phyloP scores from a whole-genome alignment of 2,113 vertebrate genomes.

The Formicarius rufipectus region DNA sequence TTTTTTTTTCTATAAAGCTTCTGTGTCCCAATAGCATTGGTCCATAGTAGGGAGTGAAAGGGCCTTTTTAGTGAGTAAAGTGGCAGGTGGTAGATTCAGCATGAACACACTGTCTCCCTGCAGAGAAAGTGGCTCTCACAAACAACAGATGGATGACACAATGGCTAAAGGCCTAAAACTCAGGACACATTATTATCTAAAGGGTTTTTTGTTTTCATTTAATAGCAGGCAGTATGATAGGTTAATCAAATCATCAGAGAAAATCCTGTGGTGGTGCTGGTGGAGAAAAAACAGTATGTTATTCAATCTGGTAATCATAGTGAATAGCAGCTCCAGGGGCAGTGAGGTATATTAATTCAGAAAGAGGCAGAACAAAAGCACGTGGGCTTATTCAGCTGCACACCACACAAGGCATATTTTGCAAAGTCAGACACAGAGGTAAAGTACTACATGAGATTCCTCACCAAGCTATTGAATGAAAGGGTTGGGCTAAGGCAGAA shows the following conservation, averaged over 20 bases:
- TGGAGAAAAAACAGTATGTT: conserved; percentile 40
- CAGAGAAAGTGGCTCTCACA: conserved; percentile 31
- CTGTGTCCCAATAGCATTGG: conserved; percentile 11
- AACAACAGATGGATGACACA: conserved; percentile 53
- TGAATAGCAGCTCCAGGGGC: conserved; percentile 50
- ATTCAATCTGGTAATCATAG: conserved; percentile 55
- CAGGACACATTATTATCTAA: neutral
- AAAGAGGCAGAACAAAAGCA: neutral
- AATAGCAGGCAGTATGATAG: conserved; percentile 52
- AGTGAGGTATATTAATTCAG: conserved; percentile 49
- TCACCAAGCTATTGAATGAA: conserved; percentile 31
- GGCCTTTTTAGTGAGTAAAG: neutral
- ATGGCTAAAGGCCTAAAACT: neutral
- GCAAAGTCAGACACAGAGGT: conserved; percentile 34
- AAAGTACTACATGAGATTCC: neutral
- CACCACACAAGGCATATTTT: conserved; percentile 24
- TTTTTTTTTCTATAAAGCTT: conserved; percentile 31
- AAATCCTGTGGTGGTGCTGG: conserved; percentile 57
- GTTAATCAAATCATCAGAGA: conserved; percentile 60
- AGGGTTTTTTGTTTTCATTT: neutral
- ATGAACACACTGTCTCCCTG: neutral
- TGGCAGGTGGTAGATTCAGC: conserved; percentile 62
- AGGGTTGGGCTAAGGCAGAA: neutral
- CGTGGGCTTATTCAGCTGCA: conserved; percentile 34
- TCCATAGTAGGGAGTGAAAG: conserved; percentile 35